Evolutionary conservation across 2,888 invertebrate species (phyloP).

Genomic region (Odontocolon sp.): DNA sequence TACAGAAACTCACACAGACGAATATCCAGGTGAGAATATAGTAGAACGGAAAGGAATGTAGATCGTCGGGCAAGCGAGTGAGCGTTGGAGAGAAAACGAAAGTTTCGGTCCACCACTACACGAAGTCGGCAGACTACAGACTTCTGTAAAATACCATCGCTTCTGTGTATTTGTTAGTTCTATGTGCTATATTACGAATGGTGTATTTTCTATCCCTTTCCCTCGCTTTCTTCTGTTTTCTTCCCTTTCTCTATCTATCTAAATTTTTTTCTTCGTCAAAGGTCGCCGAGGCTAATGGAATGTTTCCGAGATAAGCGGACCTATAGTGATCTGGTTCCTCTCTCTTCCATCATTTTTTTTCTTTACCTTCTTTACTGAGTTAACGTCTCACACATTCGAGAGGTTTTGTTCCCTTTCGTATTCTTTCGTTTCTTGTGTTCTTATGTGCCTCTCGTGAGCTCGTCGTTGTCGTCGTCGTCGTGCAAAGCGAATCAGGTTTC

Average conservation of each 20-base stretch:
- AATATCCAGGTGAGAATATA: neutral
- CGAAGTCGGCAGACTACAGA: neutral
- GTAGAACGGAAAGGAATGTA: slow-evolving; percentile 44
- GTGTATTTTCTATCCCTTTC: slow-evolving; percentile 4
- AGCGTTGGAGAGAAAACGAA: slow-evolving; percentile 57
- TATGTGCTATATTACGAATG: no score
- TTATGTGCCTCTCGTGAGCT: no score
- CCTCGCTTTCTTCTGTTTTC: neutral
- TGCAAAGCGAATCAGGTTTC: slow-evolving; percentile 55
- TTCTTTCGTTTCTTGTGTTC: no score
- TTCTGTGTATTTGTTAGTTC: no score
- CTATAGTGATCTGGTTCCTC: slow-evolving; percentile 24
- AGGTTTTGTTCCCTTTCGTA: no score
- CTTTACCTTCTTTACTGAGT: neutral
- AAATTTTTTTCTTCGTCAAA: slow-evolving; percentile 28
- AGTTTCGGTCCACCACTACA: slow-evolving; percentile 50
- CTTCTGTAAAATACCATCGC: slow-evolving; percentile 1
- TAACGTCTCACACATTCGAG: no score
- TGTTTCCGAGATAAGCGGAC: slow-evolving; percentile 51
- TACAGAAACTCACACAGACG: slow-evolving; percentile 5
- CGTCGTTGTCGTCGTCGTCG: slow-evolving; percentile 34
- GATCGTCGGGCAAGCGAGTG: slow-evolving; percentile 42
- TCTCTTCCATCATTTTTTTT: neutral
- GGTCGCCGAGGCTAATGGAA: slow-evolving; percentile 53
- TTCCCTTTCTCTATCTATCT: slow-evolving; percentile 9